phyloP scores from a whole-genome alignment of 2,113 vertebrate genomes.

The Oxyura jamaicensis region DNA sequence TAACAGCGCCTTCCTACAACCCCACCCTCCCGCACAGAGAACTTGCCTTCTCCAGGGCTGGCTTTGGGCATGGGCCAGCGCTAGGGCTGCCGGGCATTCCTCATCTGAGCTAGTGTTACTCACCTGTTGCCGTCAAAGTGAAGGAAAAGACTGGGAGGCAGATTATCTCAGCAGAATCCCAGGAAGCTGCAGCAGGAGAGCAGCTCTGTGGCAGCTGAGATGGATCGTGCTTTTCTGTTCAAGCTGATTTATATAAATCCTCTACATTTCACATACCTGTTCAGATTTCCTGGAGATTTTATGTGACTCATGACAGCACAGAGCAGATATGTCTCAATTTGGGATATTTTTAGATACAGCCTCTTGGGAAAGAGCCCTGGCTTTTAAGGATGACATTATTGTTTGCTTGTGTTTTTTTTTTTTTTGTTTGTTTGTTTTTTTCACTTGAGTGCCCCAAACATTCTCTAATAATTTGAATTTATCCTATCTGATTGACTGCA shows the following conservation, averaged over 20 bases:
- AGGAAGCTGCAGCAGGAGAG: background rate
- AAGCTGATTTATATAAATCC: background rate
- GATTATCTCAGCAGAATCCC: background rate
- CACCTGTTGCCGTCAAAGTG: background rate
- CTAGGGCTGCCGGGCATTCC: background rate
- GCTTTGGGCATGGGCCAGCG: background rate
- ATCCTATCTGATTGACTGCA: background rate
- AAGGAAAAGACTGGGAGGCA: background rate
- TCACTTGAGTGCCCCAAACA: background rate
- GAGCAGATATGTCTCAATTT: background rate
- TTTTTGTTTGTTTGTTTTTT: background rate
- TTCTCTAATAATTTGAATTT: background rate
- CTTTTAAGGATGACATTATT: background rate
- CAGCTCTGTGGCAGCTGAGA: background rate
- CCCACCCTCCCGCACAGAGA: background rate
- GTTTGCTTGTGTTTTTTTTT: background rate
- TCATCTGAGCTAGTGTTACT: background rate
- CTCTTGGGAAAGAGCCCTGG: background rate
- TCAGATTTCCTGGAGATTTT: background rate
- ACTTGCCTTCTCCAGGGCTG: background rate
- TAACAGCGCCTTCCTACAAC: conserved; percentile 18
- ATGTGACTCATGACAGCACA: background rate
- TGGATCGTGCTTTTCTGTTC: background rate
- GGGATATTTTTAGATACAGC: background rate
- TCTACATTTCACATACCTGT: background rate